Evolutionary conservation across 2,888 invertebrate species (phyloP).

Genomic region (Andrena chrysosceles): DNA sequence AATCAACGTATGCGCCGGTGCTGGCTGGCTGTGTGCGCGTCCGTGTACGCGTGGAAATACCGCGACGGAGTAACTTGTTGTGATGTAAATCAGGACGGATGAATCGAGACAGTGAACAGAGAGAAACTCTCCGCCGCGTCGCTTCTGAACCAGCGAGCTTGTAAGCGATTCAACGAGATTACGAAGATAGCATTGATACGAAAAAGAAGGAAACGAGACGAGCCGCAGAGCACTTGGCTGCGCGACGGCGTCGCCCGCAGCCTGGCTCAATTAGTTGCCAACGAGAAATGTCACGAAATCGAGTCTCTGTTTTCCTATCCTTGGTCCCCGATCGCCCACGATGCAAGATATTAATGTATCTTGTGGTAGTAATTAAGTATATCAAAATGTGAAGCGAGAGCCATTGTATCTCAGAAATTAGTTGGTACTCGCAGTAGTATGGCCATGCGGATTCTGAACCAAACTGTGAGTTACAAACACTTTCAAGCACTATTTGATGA

Average conservation of each 20-base stretch:
- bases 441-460: too few relatives aligned
- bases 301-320: constrained; percentile 12
- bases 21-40: not conserved
- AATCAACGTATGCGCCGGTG: constrained; percentile 47
- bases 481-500: too few relatives aligned
- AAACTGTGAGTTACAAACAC: too few relatives aligned
- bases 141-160: constrained; percentile 31
- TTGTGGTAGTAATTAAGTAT: not conserved
- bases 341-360: constrained; percentile 10
- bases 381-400: too few relatives aligned
- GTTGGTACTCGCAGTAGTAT: too few relatives aligned
- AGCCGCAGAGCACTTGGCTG: constrained; percentile 1
- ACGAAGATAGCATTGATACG: constrained; percentile 39
- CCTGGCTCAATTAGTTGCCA: constrained; percentile 20
- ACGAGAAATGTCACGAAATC: constrained; percentile 7
- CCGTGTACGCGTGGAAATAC: constrained; percentile 57
- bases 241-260: constrained; percentile 23
- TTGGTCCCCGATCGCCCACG: not conserved
- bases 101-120: constrained; percentile 66
- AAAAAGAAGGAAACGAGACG: constrained; percentile 18
- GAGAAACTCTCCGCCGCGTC: constrained; percentile 52
- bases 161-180: constrained; percentile 43
- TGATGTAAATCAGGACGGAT: constrained; percentile 69
- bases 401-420: too few relatives aligned
- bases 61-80: constrained; percentile 64